Conservation (phyloP, 1,140 invertebrate species). For the Saccostrea echinata region DNA sequence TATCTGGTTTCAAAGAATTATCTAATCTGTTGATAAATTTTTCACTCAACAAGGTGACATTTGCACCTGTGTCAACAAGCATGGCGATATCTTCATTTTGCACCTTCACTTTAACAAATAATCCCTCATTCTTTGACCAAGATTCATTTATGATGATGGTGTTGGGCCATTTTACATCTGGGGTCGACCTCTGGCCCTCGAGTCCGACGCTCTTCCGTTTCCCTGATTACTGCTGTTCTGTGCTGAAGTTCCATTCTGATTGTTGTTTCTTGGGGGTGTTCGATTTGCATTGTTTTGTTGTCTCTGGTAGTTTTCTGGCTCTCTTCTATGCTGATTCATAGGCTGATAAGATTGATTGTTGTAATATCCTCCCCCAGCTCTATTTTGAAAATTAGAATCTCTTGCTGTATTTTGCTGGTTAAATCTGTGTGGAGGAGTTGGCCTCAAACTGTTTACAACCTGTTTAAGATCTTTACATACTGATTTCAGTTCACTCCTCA, state of each 20-base stretch:
- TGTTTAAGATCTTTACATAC: not conserved
- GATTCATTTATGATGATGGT: not conserved
- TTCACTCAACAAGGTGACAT: conserved; percentile 44
- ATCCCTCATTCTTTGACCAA: conserved; percentile 35
- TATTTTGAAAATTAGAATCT: not conserved
- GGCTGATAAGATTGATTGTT: not conserved
- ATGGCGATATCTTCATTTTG: conserved; percentile 18
- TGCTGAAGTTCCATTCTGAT: not conserved
- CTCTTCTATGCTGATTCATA: not conserved
- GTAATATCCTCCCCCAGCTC: too few relatives aligned
- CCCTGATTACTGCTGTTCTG: not conserved
- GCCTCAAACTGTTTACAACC: not conserved
- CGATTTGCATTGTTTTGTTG: not conserved
- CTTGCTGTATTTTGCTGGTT: not conserved
- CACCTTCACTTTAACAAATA: conserved; percentile 35
- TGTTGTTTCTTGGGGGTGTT: not conserved
- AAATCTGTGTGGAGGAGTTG: not conserved
- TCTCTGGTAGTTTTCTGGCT: not conserved
- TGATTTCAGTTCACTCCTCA: not conserved
- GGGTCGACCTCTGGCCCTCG: conserved; percentile 35
- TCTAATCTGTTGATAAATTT: not conserved
- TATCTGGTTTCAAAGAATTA: not conserved
- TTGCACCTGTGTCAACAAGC: conserved; percentile 56
- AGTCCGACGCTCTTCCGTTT: conserved; percentile 29
- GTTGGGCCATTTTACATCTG: not conserved